Base-by-base conservation (phyloP, 2,888 invertebrate species). In the Flexamia atlantica region DNA sequence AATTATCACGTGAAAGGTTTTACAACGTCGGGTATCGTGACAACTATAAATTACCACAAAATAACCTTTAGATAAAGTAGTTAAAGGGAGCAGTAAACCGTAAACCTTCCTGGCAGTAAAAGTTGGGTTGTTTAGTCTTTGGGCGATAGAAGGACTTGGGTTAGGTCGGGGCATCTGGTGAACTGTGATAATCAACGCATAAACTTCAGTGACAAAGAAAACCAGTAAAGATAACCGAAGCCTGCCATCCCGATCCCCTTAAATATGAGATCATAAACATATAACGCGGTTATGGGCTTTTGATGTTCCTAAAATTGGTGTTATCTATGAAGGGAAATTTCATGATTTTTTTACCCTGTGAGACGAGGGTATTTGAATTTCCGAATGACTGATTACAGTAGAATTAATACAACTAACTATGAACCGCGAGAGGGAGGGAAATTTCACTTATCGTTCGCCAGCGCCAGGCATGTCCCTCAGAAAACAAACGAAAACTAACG, bases 11-110 rank as follows among this genome's bases (percentile, higher is more conserved):
- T 64, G 64, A 25, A 28, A 25, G 64, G 28, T 64, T 64, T 64
- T 28, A 64, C 64, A 17, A 10, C 28, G 14, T 4, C 64, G 28
- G 30, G 28, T 64, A 64, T 64, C 64, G 30, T 28, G 64, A 64
- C 64, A 64, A 28, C 64, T 28, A 64, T 64, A 64, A 64, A 64
- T 64, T 64, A 64, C 30, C 64, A 64, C 64, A 64, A 64, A 60
- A 60, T 60, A 60, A 60, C 7, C 23, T 60, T 25, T 1, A 60
- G 64, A 64, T 64, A 64, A 64, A 64, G 30, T 14, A 17, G 28
- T 64, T 30, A 64, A 64, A 30, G 9, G 9, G 64, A 64, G 64
- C n/a, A 64, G 64, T 64, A 64, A 64, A 64, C n/a, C n/a, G n/a
- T n/a, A 64, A 28, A 28, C 64, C 28, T 30, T 30, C 30, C 53